Evolutionary conservation across 2,888 invertebrate species (phyloP), one percentile per base, ranked within the genome.

Genomic region (Helleia helle): DNA sequence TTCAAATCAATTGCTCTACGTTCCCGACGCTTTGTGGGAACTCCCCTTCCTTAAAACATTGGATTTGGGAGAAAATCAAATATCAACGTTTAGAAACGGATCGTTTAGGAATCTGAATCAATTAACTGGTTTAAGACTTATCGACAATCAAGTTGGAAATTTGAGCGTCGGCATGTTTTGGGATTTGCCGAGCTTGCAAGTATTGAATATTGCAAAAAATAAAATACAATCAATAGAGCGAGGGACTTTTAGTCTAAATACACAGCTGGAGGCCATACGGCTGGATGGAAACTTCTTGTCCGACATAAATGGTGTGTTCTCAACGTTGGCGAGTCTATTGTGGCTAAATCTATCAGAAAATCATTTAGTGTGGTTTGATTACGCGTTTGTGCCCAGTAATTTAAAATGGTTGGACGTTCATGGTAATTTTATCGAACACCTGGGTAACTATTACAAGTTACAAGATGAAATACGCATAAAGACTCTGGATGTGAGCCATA

Each of bases 341-440:
- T 93, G 95, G 92, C 83, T 96, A 44, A 96, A 96, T 76, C 86
- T 96, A 38, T 95, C 95, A 27, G 94, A 94, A 81, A 96, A 96
- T 86, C 94, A 94, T 81, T 86, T 96, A 62, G 92, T 93, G 55
- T 94, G 94, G 94, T 96, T 96, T 75, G 96, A 96, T 74, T 96
- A 94, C 68, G 95, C 95, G 40, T 94, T 96, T 71, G 91, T 96
- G 59, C 96, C 96, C 15, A 91, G 91, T 52, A 94, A 93, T 73
- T 83, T 96, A 42, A 93, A 94, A 77, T 95, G 94, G 94, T 85
- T 96, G 65, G 95, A 96, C 67, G 91, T 96, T 62, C 95, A 95
- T 68, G 91, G 94, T 39, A 96, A 96, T 73, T 94, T 92, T 59
- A 94, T 96, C 59, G 93, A 93, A 75, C 91, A 91, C 44, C 85